Base-by-base conservation (phyloP, 2,797 vertebrate genomes). In the Pseudopleuronectes americanus region DNA sequence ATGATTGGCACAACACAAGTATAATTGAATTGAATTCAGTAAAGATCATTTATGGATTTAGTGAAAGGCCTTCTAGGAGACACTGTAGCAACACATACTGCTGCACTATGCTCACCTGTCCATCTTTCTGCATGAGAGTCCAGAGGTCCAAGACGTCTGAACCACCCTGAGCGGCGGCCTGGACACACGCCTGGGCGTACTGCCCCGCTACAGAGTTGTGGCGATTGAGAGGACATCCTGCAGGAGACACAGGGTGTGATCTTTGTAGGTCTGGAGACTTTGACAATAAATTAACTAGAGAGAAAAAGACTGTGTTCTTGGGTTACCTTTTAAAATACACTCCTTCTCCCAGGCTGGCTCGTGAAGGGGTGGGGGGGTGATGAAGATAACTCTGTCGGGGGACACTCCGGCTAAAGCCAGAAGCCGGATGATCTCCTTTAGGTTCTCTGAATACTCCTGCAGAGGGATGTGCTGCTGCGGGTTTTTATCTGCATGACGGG, bases 61-160 rank as follows among this genome's bases (percentile, higher is more conserved):
- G 12, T 53, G 51, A 49, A 49, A 3, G 47, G n/a, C 47, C n/a
- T 49, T 16, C 2, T 10, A 21, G 31, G 31, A 31, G 31, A 31
- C 6, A 6, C 31, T 33, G 58, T 19, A 8, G 4, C 21, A n/a
- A 41, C 2, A 12, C 48, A 8, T 19, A 31, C 28, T 38, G 5
- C 23, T 21, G 1, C 14, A n/a, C 24, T 4, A 0, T 5, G 17
- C 53, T 3, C 84, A 99, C 98, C 96, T 96, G 89, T 56, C 80
- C 90, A 2, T 94, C 90, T 83, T 95, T 93, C 77, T 99, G 97
- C 97, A 99, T 99, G 41, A 98, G 92, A 0, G 94, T 95, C 97
- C 98, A 99, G 54, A 99, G 94, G 88, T 99, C 96, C 0, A 99
- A 86, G 22, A 95, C 92, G 0, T 95, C 95, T 0, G 92, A 88